Conservation (phyloP, 2,797 vertebrate species). For the Lemur catta region DNA sequence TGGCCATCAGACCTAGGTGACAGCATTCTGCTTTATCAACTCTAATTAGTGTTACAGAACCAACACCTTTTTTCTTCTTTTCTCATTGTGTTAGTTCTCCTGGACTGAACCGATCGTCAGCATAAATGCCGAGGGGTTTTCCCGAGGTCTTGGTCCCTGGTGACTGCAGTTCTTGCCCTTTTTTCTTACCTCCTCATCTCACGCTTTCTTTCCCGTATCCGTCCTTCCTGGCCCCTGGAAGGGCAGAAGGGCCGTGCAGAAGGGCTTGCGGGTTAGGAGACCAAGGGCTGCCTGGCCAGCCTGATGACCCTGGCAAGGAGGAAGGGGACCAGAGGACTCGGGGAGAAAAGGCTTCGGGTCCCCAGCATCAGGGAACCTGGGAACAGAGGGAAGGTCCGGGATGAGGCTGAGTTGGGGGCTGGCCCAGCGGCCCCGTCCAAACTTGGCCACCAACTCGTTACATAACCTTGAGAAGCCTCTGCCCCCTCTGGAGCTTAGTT, state of each 20-base stretch:
- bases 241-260: not conserved
- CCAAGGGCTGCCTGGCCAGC: too few relatives aligned
- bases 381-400: not conserved
- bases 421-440: not conserved
- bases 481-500: rapidly evolving
- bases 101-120: not conserved
- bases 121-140: rapidly evolving
- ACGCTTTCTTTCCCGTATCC: not conserved
- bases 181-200: not conserved
- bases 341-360: not conserved
- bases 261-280: not conserved
- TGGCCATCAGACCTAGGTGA: not conserved
- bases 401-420: not conserved
- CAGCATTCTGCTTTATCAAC: not conserved
- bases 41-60: not conserved
- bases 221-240: not conserved
- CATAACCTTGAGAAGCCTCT: not conserved
- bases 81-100: not conserved
- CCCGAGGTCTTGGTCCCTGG: not conserved
- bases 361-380: not conserved
- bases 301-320: not conserved
- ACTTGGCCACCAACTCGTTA: not conserved
- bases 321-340: not conserved
- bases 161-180: not conserved
- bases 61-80: not conserved